Base-by-base conservation (phyloP, 2,113 vertebrate genomes). In the Brevimyrus niger region DNA sequence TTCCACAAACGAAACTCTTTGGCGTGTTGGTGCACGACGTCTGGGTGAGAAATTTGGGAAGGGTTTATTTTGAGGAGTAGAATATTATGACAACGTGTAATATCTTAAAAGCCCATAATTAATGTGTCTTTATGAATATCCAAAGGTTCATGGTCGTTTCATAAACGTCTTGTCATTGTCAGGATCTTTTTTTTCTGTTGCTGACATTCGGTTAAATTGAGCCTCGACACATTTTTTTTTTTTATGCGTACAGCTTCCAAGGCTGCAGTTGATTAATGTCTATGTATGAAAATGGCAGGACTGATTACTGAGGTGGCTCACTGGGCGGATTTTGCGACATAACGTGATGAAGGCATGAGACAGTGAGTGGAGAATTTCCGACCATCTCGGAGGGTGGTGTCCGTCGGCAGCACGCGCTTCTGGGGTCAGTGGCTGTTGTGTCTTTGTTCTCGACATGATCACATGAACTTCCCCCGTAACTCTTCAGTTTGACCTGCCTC, bases 271-370 rank as follows among this genome's bases (percentile, higher is more conserved):
- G 35, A 47, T 47, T 84, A 84, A 47, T 47, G 19, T 46, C 19
- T 47, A 1, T 44, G 19, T 21, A 38, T 38, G 13, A 15, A 42
- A 17, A 23, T 44, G 42, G 44, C 82, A 23, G 80, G 42, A 46
- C 48, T 38, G 35, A 58, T n/a, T 61, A 61, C 35, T 15, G 44
- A 17, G 53, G 61, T 61, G 19, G 35, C 38, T 61, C 53, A 46
- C 15, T n/a, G 1, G 6, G 19, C 53, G 19, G 53, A 87, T 87
- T 42, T 87, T 58, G 51, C 51, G 53, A 86, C 48, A 47, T 50
- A 44, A 9, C 87, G n/a, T 87, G 85, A 87, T 27, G 48, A 87
- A 38, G 55, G 55, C 87, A 87, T n/a, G 51, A 55, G 86, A 42
- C 31, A 31, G 27, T 44, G 4, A 19, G 87, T 61, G 87, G 85